Evolutionary conservation across 2,888 invertebrate genomes (phyloP), one percentile per base, ranked within the genome.

Genomic region (Mythimna albipuncta): DNA sequence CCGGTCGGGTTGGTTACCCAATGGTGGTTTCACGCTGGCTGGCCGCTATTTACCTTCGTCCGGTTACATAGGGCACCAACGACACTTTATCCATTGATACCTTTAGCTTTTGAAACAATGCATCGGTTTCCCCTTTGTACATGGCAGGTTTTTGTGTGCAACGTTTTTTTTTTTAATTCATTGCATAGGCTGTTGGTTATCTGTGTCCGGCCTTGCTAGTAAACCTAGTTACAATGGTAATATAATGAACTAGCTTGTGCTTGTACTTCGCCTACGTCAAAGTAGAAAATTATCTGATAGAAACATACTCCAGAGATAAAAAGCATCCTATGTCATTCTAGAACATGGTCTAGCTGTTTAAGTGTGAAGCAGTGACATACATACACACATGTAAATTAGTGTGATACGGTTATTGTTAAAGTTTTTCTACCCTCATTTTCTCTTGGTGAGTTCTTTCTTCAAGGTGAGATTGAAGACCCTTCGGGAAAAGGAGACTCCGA

Each of bases 21-120:
- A 93, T 87, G 75, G 83, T 87, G 85, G 88, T 90, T 90, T 92
- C 90, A 92, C 91, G 92, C 88, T 90, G 83, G 58, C 78, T 89
- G 90, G 78, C 69, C 87, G 83, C 88, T 81, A 82, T 88, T 89
- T 84, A 84, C 61, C 82, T 85, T 82, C 88, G 89, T 90, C 90
- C 89, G 89, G 91, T 90, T 89, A 88, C 90, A 87, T 84, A 88
- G 85, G 79, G 84, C 82, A 83, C 76, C 72, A 58, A 84, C 81
- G 85, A 83, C 87, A 83, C 85, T 78, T 65, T 72, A 67, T 82
- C 77, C 75, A 83, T 82, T 84, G 84, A 82, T 85, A 72, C 80
- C 83, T 77, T 78, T 75, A 47, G 62, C 65, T 84, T 86, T 82
- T 72, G 77, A 84, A 86, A 86, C 82, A 86, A 77, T 79, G 72